Evolutionary conservation across 2,797 vertebrate species (phyloP), one percentile per base, ranked within the genome.

Genomic region (Coccyzus lansbergi): DNA sequence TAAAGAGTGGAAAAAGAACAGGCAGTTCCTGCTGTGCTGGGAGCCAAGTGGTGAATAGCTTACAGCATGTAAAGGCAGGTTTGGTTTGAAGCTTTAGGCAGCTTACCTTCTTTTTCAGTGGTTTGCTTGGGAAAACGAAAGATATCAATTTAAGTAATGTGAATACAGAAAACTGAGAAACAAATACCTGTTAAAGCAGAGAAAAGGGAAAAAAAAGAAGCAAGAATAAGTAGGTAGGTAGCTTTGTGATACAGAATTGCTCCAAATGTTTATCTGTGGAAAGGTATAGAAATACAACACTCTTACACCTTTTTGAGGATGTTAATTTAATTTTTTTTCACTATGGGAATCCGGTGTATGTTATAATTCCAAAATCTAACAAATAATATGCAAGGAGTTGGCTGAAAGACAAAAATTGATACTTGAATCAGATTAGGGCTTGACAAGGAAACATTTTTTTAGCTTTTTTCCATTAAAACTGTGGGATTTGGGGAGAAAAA

Each of bases 401-500:
- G 2, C 60, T 34, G 17, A 38, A 25, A 60, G 26, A 34, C 10
- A 68, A 20, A 74, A 89, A 83, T 20, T 38, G 12, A 10, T n/a
- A 14, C 29, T 53, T 64, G 25, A 59, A 53, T 85, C 85, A 58
- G 3, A 31, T 22, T 21, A 42, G 19, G 21, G 12, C 38, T 83
- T 65, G 42, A 46, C 5, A 24, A 38, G 7, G 21, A 70, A 3
- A 12, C 21, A 60, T 0, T 4, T 46, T 74, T 70, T 77, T 65
- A 65, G 36, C 17, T 52, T 79, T 90, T 22, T 24, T 87, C 16
- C 4, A 11, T 53, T 72, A 29, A 63, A 76, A 33, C 2, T 22
- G 42, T 55, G 40, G 15, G 10, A 40, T 81, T 60, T 76, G 76
- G 42, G 77, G 59, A 89, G 68, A 71, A 96, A 90, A 93, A 74